A percentile compares a stretch with the other conserved stretches of the same genome.
Evolutionary conservation across 2,113 vertebrate genomes (phyloP).

Genomic region (Chionodraco myersi): DNA sequence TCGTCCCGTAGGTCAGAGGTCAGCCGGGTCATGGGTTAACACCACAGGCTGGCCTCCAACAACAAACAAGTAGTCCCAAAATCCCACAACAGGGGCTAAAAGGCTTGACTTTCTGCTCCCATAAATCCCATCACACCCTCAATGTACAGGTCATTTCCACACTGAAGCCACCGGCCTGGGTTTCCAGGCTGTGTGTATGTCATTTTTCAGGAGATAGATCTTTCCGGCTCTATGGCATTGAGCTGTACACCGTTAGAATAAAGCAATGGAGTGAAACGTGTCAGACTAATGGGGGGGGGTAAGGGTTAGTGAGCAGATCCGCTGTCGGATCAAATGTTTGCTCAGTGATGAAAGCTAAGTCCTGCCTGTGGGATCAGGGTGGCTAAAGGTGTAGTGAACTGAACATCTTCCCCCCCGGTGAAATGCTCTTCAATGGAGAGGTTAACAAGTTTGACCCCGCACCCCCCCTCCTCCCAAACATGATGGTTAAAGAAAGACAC

Average conservation of each 20-base stretch:
- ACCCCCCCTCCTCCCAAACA: slow-evolving; percentile 16
- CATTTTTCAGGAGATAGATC: slow-evolving; percentile 12
- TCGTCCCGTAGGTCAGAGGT: slow-evolving; percentile 64
- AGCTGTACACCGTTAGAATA: slow-evolving; percentile 6
- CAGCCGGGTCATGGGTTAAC: slow-evolving; percentile 78
- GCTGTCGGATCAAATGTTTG: slow-evolving; percentile 61
- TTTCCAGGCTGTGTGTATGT: background rate
- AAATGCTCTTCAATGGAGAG: slow-evolving; percentile 71
- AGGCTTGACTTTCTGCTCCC: slow-evolving; percentile 52
- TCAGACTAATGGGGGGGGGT: slow-evolving; percentile 46
- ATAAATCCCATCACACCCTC: slow-evolving; percentile 45
- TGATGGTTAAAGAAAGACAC: slow-evolving; percentile 43
- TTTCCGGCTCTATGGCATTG: background rate
- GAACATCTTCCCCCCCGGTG: slow-evolving; percentile 54
- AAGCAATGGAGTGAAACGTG: slow-evolving; percentile 34
- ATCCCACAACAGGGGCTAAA: slow-evolving; percentile 27
- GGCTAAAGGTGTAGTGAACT: slow-evolving; percentile 60
- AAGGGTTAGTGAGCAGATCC: slow-evolving; percentile 41
- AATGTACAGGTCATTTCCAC: slow-evolving; percentile 34
- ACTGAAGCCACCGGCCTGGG: slow-evolving; percentile 8
- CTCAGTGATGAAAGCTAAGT: slow-evolving; percentile 69
- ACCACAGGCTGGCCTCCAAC: slow-evolving; percentile 66
- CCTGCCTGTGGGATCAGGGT: slow-evolving; percentile 65
- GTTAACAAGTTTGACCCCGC: slow-evolving; percentile 83
- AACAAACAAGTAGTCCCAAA: slow-evolving; percentile 75